A percentile compares a stretch with the other conserved stretches of the same genome.
These are phyloP conservation scores for Melinopterus prodromus DNA, from an alignment of 2,888 invertebrate genomes.

Conservation along the genomic window DNA sequence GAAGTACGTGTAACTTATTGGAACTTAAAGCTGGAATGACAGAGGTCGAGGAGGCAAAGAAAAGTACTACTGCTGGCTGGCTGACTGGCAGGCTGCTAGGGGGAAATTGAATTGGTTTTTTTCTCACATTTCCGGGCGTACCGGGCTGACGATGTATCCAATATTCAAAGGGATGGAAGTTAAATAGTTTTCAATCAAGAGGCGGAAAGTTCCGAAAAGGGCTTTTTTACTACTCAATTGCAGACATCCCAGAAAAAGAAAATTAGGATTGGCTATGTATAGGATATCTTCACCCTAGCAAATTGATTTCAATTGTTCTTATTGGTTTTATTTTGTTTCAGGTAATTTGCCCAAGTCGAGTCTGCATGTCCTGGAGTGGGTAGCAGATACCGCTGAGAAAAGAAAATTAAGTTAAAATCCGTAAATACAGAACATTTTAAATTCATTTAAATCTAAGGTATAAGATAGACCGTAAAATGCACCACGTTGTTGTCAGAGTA, in stretches of 20 bases:
- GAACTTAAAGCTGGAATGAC: neutral
- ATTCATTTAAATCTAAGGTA: no score
- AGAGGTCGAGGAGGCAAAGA: neutral
- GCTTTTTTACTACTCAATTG: neutral
- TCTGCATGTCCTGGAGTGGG: no score
- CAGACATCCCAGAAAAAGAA: neutral
- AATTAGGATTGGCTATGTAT: neutral
- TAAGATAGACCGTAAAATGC: no score
- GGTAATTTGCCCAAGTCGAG: neutral
- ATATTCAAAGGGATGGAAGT: constrained; percentile 4
- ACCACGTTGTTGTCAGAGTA: no score
- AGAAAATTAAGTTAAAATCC: no score
- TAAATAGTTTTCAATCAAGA: constrained; percentile 4
- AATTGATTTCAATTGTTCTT: constrained; percentile 4
- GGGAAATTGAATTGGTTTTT: constrained; percentile 4
- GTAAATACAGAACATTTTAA: no score
- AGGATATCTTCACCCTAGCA: neutral
- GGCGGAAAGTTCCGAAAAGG: neutral
- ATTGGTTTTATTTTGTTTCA: neutral
- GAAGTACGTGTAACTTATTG: constrained; percentile 4
- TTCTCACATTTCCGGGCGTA: neutral
- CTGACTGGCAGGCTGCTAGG: neutral
- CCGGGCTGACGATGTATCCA: constrained; percentile 4
- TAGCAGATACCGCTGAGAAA: no score
- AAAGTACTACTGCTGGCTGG: neutral